Percentiles rank a stretch among this genome's conserved stretches.
Evolutionary conservation across 2,113 vertebrate genomes (phyloP).

Genomic region (Chelonoidis abingdonii): DNA sequence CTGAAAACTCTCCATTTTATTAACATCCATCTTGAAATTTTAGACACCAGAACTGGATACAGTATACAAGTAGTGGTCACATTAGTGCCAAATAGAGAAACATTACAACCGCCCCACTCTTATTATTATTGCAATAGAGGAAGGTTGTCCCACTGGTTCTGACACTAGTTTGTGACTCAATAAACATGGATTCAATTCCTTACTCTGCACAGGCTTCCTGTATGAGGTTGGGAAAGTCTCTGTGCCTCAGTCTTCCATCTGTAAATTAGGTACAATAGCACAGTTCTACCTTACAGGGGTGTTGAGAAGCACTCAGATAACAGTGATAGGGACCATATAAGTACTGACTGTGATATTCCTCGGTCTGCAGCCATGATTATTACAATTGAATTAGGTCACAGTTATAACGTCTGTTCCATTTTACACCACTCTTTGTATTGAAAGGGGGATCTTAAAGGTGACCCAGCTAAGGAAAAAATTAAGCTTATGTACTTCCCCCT

Average conservation of each 20-base stretch:
- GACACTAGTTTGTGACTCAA: background rate
- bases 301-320: background rate
- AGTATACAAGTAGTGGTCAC: background rate
- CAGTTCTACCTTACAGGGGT: background rate
- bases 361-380: background rate
- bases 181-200: background rate
- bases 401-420: background rate
- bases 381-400: background rate
- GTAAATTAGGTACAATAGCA: background rate
- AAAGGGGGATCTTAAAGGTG: background rate
- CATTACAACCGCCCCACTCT: background rate
- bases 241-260: background rate
- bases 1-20: too few species aligned
- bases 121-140: background rate
- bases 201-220: background rate
- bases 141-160: background rate
- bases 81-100: background rate
- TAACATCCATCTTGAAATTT: too few species aligned
- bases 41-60: background rate
- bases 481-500: background rate
- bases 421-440: background rate
- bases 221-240: background rate
- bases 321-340: background rate
- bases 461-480: background rate
- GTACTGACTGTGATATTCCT: background rate